Percentiles rank a stretch among this genome's conserved stretches.
Conservation (phyloP, 2,888 invertebrate genomes). For the Nephrotoma appendiculata region DNA sequence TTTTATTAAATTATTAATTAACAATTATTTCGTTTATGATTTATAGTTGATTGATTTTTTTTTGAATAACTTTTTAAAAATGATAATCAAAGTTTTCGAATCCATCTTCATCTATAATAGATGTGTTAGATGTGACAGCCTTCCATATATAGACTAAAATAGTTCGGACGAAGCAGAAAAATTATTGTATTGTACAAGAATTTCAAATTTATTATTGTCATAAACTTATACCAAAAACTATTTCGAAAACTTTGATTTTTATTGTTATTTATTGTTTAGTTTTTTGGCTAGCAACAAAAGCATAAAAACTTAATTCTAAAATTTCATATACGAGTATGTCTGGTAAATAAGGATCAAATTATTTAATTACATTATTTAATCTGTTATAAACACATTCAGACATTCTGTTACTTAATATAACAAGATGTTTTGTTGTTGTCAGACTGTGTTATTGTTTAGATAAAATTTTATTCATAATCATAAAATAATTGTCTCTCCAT, state of each 20-base stretch:
- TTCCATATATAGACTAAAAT: conserved; percentile 13
- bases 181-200: neutral
- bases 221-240: neutral
- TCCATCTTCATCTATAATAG: conserved; percentile 8
- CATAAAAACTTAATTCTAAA: neutral
- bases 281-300: neutral
- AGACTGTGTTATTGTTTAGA: neutral
- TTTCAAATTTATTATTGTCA: neutral
- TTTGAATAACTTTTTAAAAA: neutral
- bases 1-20: neutral
- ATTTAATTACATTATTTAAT: neutral
- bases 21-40: neutral
- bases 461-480: neutral
- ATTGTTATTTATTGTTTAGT: neutral
- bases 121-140: conserved; percentile 25
- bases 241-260: conserved; percentile 29
- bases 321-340: neutral
- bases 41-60: neutral
- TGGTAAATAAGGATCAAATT: neutral
- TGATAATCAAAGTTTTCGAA: conserved; percentile 32
- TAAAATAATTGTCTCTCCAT: neutral
- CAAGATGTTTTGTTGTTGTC: neutral
- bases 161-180: neutral
- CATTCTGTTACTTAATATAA: neutral
- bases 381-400: neutral